Base-by-base conservation (phyloP, 2,888 invertebrate genomes). In the Thysanoteuthis rhombus region DNA sequence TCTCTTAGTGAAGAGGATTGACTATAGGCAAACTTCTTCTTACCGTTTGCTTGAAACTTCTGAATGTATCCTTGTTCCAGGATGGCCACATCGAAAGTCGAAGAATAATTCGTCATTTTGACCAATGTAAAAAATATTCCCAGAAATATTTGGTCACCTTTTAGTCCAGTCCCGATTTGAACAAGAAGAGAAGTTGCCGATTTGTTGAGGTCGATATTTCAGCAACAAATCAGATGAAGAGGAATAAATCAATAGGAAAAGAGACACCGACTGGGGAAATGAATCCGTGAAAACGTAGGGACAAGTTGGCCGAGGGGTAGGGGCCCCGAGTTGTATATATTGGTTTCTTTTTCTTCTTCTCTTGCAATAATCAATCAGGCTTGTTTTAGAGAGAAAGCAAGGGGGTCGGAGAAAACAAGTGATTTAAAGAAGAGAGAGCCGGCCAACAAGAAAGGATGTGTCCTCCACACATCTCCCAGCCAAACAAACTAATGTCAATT, bases 1-100 rank as follows among this genome's bases (percentile, higher is more conserved):
- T n/a, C n/a, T n/a, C n/a, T n/a, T n/a, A n/a, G n/a, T n/a, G 12
- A 42, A 42, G 19, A 45, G 45, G 19, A 19, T 16, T 45, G 45
- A 45, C 16, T 16, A 16, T 16, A 42, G 16, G 45, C 12, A 45
- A 45, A 45, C 45, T 45, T 32, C n/a, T n/a, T n/a, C 92, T 92
- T 92, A 92, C 92, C 92, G 32, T n/a, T 40, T 92, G 92, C 32
- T n/a, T 92, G 92, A 32, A 42, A 92, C 39, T 40, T 92, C 19
- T 92, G 92, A 42, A 40, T 42, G 12, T 92, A 92, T n/a, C 92
- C 40, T 45, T 40, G 92, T 92, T 92, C 45, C 45, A 92, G 45
- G n/a, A 45, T n/a, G 16, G 42, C 92, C 36, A 92, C 45, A 92
- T 92, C 92, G 25, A 92, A 32, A 92, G 92, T 45, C 12, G 92